Conservation (phyloP, 2,888 invertebrate genomes). For the Hypomecis atomaria region DNA sequence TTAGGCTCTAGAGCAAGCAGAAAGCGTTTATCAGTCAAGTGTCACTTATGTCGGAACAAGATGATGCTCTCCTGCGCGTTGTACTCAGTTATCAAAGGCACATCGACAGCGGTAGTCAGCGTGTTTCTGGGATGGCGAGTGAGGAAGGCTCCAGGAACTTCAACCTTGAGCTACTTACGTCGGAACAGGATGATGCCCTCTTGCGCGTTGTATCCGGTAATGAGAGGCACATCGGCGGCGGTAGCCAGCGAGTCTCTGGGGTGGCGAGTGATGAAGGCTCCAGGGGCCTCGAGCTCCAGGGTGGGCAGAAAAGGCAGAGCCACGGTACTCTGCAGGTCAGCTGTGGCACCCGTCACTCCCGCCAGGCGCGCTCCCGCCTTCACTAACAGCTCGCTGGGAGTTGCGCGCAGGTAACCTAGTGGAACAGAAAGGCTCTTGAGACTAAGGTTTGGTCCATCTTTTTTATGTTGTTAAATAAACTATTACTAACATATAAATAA, state of each 20-base stretch:
- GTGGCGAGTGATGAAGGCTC: constrained; percentile 81
- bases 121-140: too few relatives aligned
- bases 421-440: too few relatives aligned
- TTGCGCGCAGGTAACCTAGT: constrained; percentile 83
- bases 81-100: too few relatives aligned
- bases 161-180: constrained; percentile 65
- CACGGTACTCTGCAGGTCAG: constrained; percentile 84
- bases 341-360: constrained; percentile 65
- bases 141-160: too few relatives aligned
- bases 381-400: constrained; percentile 84
- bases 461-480: too few relatives aligned
- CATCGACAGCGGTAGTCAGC: too few relatives aligned
- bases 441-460: too few relatives aligned
- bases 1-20: too few relatives aligned
- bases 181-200: constrained; percentile 87
- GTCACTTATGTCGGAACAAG: constrained; percentile 68
- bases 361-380: constrained; percentile 83
- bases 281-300: constrained; percentile 71
- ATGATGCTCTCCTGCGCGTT: too few relatives aligned
- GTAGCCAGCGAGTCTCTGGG: constrained; percentile 80
- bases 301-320: constrained; percentile 86
- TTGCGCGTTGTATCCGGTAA: constrained; percentile 87
- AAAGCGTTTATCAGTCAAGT: too few relatives aligned
- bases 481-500: too few relatives aligned
- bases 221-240: constrained; percentile 85